Conservation (phyloP, 2,797 vertebrate genomes). For the Pelodytes ibericus region DNA sequence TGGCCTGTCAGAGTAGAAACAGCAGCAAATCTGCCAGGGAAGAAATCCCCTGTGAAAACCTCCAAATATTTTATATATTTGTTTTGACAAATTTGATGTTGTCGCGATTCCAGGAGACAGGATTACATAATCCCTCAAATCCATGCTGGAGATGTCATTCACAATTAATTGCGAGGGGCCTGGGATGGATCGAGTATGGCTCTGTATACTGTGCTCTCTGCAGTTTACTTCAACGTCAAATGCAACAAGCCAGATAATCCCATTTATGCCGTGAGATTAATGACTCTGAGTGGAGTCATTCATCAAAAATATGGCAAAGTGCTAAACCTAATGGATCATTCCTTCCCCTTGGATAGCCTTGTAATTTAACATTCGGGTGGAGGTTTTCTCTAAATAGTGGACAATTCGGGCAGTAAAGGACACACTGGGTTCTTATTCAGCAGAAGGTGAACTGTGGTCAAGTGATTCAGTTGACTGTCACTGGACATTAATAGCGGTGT, state of each 20-base stretch:
- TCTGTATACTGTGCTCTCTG: not conserved
- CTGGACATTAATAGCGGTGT: no score
- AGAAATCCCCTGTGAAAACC: not conserved
- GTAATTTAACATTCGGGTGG: no score
- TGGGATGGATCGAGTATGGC: not conserved
- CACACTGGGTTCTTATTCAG: no score
- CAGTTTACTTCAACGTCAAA: not conserved
- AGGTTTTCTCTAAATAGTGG: no score
- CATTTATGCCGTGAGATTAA: conserved; percentile 35
- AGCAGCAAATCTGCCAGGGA: not conserved
- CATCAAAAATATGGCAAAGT: conserved; percentile 15
- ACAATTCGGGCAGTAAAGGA: no score
- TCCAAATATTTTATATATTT: not conserved
- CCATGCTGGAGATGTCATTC: conserved; percentile 11
- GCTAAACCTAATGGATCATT: conserved; percentile 36
- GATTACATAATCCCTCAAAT: conserved; percentile 28
- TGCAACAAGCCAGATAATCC: conserved; percentile 21
- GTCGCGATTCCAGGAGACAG: conserved; percentile 18
- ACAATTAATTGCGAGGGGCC: not conserved
- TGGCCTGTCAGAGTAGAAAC: not conserved
- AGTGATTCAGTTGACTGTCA: no score
- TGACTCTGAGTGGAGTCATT: conserved; percentile 31
- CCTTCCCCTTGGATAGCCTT: conserved; percentile 9
- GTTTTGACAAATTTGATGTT: conserved; percentile 18
- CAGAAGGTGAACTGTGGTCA: no score